Percentiles rank a stretch among this genome's conserved stretches.
Conservation (phyloP, 2,797 vertebrate genomes). For the Bucorvus abyssinicus region DNA sequence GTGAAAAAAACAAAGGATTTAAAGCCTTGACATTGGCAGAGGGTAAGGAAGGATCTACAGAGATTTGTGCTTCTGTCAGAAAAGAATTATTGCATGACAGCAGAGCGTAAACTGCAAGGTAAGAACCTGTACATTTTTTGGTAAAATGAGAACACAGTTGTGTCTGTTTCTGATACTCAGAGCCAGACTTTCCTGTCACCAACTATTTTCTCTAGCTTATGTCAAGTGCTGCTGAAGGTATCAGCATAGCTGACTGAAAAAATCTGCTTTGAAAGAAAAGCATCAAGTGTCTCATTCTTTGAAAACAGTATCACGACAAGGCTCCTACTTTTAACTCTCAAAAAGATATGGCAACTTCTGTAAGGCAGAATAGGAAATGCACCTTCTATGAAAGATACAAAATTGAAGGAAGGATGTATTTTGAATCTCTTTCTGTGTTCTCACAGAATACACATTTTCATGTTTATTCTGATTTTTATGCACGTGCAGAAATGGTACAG, state of each 20-base stretch:
- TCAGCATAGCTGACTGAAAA: conserved; percentile 8
- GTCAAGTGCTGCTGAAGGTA: neutral
- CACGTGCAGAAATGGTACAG: no score
- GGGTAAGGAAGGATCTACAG: neutral
- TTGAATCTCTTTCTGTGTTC: neutral
- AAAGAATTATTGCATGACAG: conserved; percentile 34
- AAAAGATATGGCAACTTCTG: neutral
- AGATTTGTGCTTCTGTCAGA: conserved; percentile 38
- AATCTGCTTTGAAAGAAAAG: conserved; percentile 30
- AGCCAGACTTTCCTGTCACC: conserved; percentile 6
- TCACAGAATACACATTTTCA: neutral
- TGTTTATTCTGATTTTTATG: neutral
- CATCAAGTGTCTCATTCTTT: neutral
- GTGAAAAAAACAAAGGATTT: neutral
- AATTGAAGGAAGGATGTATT: neutral
- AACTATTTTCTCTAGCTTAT: conserved; percentile 26
- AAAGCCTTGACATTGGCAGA: neutral
- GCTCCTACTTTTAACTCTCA: neutral
- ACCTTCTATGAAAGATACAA: neutral
- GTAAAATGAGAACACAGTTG: conserved; percentile 5
- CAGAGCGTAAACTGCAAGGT: conserved; percentile 24
- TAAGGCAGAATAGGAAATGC: neutral
- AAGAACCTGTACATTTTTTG: conserved; percentile 10
- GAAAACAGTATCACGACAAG: neutral
- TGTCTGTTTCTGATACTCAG: conserved; percentile 17